Evolutionary conservation across 2,797 vertebrate genomes (phyloP).

Genomic region (Ara ararauna): DNA sequence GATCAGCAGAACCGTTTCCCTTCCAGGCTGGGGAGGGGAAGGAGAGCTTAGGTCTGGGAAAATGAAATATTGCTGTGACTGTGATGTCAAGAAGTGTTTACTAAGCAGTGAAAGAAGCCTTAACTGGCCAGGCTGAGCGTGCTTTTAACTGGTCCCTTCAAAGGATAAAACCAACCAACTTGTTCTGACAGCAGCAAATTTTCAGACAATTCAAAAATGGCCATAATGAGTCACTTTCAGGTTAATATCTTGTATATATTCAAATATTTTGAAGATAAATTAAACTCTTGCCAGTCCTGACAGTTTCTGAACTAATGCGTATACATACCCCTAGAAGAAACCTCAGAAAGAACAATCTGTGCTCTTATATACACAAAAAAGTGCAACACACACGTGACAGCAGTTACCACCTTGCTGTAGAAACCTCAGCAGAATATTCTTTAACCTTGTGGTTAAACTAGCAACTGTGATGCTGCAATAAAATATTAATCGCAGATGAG

Average conservation of each 20-base stretch:
- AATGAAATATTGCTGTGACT: background rate
- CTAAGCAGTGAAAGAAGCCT: background rate
- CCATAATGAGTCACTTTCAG: background rate
- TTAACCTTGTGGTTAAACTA: background rate
- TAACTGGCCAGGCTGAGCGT: background rate
- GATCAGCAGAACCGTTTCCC: background rate
- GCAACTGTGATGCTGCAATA: background rate
- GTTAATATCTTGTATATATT: background rate
- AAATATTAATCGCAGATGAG: background rate
- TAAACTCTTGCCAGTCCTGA: background rate
- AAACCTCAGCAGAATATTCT: background rate
- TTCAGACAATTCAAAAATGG: background rate
- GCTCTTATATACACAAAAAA: background rate
- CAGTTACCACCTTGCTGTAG: background rate
- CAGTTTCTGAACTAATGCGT: background rate
- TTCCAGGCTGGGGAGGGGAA: background rate
- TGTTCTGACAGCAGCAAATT: background rate
- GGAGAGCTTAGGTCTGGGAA: slow-evolving; percentile 19
- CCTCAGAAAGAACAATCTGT: background rate
- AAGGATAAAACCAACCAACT: slow-evolving; percentile 21
- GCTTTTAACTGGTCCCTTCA: background rate
- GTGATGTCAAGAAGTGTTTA: slow-evolving; percentile 7
- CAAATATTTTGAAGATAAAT: background rate
- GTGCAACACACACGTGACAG: background rate
- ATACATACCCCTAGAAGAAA: background rate